phyloP scores from a whole-genome alignment of 1,140 invertebrate genomes.

The Coptotermes formosanus region DNA sequence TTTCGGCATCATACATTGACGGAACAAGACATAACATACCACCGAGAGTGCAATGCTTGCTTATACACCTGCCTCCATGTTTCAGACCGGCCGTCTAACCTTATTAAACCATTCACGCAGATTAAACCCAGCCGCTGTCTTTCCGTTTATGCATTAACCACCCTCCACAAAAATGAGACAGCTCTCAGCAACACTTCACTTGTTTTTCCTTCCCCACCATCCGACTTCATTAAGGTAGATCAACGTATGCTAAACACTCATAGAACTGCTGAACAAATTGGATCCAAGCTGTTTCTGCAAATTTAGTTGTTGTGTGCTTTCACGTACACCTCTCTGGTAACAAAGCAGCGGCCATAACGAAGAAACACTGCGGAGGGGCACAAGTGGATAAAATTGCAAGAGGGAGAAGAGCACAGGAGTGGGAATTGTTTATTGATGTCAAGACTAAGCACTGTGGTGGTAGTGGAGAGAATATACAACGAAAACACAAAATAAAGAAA shows the following conservation, averaged over 20 bases:
- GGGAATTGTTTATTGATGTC: background rate
- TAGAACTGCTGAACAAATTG: background rate
- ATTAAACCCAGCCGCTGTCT: too few relatives aligned
- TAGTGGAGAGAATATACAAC: background rate
- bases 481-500: background rate
- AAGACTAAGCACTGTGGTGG: background rate
- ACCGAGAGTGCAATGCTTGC: too few relatives aligned
- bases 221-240: background rate
- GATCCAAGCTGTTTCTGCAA: background rate
- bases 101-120: too few relatives aligned
- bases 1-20: too few relatives aligned
- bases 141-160: too few relatives aligned
- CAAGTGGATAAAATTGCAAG: background rate
- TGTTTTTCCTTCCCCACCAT: too few relatives aligned
- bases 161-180: too few relatives aligned
- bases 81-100: too few relatives aligned
- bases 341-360: background rate
- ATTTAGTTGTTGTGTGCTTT: background rate
- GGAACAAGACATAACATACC: too few relatives aligned
- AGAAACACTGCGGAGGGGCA: background rate
- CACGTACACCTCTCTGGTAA: background rate
- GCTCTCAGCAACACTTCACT: too few relatives aligned
- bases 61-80: too few relatives aligned
- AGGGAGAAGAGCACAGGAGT: background rate
- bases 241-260: background rate